Evolutionary conservation across 2,888 invertebrate genomes (phyloP), one percentile per base, ranked within the genome.

Genomic region (Aelia acuminata): DNA sequence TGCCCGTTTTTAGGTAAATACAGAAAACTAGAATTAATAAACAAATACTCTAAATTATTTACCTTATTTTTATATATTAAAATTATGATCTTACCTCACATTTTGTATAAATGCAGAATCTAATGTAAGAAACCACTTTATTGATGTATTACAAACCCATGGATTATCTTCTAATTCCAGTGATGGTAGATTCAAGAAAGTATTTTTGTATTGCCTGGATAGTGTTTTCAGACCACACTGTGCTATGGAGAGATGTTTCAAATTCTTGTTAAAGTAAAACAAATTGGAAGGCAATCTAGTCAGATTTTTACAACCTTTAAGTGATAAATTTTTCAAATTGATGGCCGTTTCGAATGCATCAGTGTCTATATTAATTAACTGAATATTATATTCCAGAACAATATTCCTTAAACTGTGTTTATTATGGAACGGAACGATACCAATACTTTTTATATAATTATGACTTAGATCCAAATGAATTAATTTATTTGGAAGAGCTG

Each of bases 191-290:
- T 49, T 57, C 47, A 84, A 47, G 50, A 90, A 86, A 26, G n/a
- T 35, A 22, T 43, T 84, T 57, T 89, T 88, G 26, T 87, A 87
- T 49, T 63, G 85, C 22, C 63, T n/a, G 18, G 90, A 48, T 35
- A 90, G 43, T 18, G 88, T 90, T 87, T 88, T 90, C 26, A 90
- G 87, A 70, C 84, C 75, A 57, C 90, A 90, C n/a, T 80, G 75
- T 22, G 87, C 89, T 47, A 90, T n/a, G 15, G 89, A 89, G n/a
- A 90, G 57, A 75, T 85, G 50, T 18, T 75, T 53, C 13, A 90
- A 26, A 31, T 89, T 84, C 35, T 47, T 85, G 39, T 89, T 89
- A 50, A 88, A 87, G 35, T 39, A 88, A 80, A 90, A 89, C 53
- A 88, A 43, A 49, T 88, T 85, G 10, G 88, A 13, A 22, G 84